Evolutionary conservation across 1,140 invertebrate species (phyloP), one percentile per base, ranked within the genome.

Genomic region (Lepidurus packardi): DNA sequence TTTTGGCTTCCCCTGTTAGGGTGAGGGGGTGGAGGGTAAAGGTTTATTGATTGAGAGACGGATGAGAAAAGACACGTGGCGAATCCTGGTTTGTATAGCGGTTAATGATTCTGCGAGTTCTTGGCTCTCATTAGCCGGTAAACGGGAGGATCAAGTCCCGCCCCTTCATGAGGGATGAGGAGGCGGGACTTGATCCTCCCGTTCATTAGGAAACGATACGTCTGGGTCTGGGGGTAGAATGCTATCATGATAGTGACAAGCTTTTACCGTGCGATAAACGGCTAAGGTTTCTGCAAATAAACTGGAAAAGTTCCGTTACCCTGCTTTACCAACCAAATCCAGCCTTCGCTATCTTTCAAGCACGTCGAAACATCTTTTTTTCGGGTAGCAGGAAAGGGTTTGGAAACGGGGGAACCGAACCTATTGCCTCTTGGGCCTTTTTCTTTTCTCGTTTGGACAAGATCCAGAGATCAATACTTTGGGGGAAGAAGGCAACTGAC

Each of bases 401-500:
- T 2, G 34, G 3, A 34, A 34, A 2, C 2, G 34, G 34, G 34
- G 34, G 34, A 34, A 34, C 34, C 1, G 53, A 7, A 65, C 53
- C 16, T 65, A 65, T 65, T 65, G 53, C 53, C 53, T n/a, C 53
- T 65, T 65, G 16, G 53, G 53, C 53, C 53, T 65, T 65, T 65
- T 65, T 21, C 21, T 21, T 16, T 65, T 21, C 53, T 65, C 34
- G 34, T 47, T 65, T 65, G 53, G 53, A 65, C 53, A 65, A 65
- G 53, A 65, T 65, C 53, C 53, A 65, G 53, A 65, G 53, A 65
- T 65, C 53, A 65, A 65, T 65, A 65, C 53, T 65, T 65, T 5
- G 53, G 21, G 21, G 16, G 16, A n/a, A 21, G 53, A 65, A 65
- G 16, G 16, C 21, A 21, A 65, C 53, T 65, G 53, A n/a, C 53